A percentile compares a stretch with the other conserved stretches of the same genome.
phyloP scores from a whole-genome alignment of 2,888 invertebrate genomes.

The Drosophila flavopinicola region DNA sequence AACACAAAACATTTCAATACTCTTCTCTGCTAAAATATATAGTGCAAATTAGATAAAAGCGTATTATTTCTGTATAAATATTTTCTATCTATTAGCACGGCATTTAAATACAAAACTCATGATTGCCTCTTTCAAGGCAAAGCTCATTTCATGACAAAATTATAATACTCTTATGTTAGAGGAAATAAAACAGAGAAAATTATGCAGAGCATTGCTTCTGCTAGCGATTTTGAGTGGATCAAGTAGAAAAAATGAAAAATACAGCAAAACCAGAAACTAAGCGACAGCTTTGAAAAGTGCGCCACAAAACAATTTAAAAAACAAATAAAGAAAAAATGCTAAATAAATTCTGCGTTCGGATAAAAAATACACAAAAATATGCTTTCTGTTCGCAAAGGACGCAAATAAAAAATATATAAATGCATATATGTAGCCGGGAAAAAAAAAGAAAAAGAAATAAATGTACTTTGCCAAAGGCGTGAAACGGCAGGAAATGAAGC shows the following conservation, averaged over 20 bases:
- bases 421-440: constrained; percentile 22
- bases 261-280: constrained; percentile 46
- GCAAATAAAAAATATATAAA: constrained; percentile 30
- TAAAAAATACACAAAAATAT: constrained; percentile 50
- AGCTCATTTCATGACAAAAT: background rate
- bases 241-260: constrained; percentile 38
- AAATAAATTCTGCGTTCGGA: constrained; percentile 47
- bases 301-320: constrained; percentile 19
- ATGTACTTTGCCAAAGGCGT: constrained; percentile 40
- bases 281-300: constrained; percentile 48
- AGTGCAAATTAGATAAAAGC: background rate
- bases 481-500: constrained; percentile 67
- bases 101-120: no score
- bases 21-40: background rate
- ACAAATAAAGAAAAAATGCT: constrained; percentile 47
- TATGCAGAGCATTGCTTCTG: constrained; percentile 45
- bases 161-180: background rate
- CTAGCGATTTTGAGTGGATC: constrained; percentile 52
- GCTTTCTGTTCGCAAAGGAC: constrained; percentile 41
- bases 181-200: constrained; percentile 47
- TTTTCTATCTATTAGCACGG: no score
- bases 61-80: background rate
- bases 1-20: constrained; percentile 23
- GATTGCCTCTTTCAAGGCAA: background rate
- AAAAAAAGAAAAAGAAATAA: constrained; percentile 48